Base-by-base conservation (phyloP, 2,888 invertebrate species). In the Melanchra persicariae region DNA sequence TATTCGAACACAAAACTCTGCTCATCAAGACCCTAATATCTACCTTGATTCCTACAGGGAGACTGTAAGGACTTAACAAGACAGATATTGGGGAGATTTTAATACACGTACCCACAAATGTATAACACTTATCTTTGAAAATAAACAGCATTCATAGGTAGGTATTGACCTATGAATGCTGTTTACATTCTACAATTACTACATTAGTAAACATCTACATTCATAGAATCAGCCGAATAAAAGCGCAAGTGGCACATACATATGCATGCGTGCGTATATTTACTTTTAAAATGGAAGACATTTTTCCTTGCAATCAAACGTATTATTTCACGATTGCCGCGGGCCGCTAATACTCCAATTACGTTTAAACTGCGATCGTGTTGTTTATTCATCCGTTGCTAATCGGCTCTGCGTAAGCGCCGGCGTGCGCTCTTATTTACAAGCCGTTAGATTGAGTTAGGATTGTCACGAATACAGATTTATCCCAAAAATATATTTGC, bases 331-430 rank as follows among this genome's bases (percentile, higher is more conserved):
- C 52, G 43, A 62, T 59, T 22, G 60, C 59, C 17, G 34, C 62
- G 54, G 49, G 49, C 70, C 69, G 43, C 70, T 77, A 83, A 85
- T 78, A 85, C 73, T 62, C 74, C 70, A 85, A 80, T 83, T 85
- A 83, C 70, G 64, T 68, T 82, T 68, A 70, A 76, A 66, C 77
- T 22, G 65, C 73, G 65, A 80, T 83, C 70, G 69, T 75, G 54
- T n/a, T 62, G 72, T 69, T 59, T 70, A 61, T 68, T 83, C 85
- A 74, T 72, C 73, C 80, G 73, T 26, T 26, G 47, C 63, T 85
- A 77, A 82, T 77, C 80, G 66, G 1, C 26, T 57, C 57, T 52
- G 52, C 30, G 55, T 72, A 74, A 82, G 75, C 75, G 76, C 82
- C 65, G 64, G 40, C 65, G 74, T 70, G 60, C 54, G 65, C 26